Evolutionary conservation across 2,888 invertebrate genomes (phyloP), one percentile per base, ranked within the genome.

Genomic region (Chydorus sphaericus): DNA sequence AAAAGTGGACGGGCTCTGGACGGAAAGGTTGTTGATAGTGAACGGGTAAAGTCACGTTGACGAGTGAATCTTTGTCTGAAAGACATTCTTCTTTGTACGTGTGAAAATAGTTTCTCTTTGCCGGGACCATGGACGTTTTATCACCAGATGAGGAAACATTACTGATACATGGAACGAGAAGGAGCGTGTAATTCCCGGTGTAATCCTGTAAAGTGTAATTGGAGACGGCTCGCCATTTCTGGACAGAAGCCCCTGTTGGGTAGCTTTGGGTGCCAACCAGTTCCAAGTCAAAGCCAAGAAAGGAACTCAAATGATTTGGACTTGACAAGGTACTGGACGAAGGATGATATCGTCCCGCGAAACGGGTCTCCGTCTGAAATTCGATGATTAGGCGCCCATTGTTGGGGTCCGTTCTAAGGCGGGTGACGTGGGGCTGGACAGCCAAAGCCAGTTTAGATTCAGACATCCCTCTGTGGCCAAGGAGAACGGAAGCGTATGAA

Each of bases 221-320:
- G 60, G 69, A 70, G 7, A 66, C 68, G 10, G 70, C 70, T 59
- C 65, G 65, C 71, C 71, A 72, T 10, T 67, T 62, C 61, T 72
- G 71, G 30, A 65, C 65, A 4, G 71, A 69, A 16, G 69, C 67
- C 60, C 71, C 70, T 64, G 67, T 69, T n/a, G 26, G 23, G 7
- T 70, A 69, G 56, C 66, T 64, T 59, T 70, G 68, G 54, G 66
- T 66, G 70, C 70, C 70, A 23, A 69, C 53, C 6, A 69, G 62
- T 49, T 66, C 64, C 30, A 72, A 63, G 52, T 68, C 63, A 63
- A 72, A 69, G 28, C 62, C 62, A 7, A 69, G 60, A 28, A 64
- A 62, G 29, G 67, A 61, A 38, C 64, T 8, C 59, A 58, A n/a
- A 69, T 69, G 14, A 69, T 60, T 16, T 65, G 57, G 29, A 71